Evolutionary conservation across 2,113 vertebrate species (phyloP).

Genomic region (Onychorhynchus coronatus): DNA sequence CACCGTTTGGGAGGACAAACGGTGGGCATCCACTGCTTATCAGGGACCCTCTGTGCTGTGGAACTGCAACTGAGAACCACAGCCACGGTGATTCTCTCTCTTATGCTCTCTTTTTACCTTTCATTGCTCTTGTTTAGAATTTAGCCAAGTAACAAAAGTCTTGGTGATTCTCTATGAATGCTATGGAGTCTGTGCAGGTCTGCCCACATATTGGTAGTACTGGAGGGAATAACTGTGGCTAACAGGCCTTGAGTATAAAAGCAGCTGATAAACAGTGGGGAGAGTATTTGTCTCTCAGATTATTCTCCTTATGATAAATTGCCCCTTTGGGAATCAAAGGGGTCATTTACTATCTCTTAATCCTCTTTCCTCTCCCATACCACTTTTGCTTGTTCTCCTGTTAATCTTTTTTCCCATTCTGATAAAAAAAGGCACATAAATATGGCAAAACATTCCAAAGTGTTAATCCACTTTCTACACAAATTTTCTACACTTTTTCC

Average conservation of each 20-base stretch:
- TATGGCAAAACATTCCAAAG: not conserved
- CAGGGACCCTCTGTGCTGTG: not conserved
- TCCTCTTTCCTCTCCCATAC: not conserved
- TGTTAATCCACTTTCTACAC: not conserved
- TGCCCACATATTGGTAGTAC: not conserved
- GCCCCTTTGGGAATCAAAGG: not conserved
- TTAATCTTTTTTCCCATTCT: not conserved
- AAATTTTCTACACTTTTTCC: not conserved
- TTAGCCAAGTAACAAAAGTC: not conserved
- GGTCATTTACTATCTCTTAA: not conserved
- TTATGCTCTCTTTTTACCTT: not conserved
- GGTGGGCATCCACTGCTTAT: not conserved
- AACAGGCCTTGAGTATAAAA: not conserved
- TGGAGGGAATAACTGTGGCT: not conserved
- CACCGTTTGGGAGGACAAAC: accelerated
- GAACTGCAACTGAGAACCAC: not conserved
- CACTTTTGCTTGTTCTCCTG: not conserved
- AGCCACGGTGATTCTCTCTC: no score
- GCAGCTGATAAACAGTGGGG: not conserved
- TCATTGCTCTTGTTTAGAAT: not conserved
- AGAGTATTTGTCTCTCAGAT: not conserved
- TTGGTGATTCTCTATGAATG: not conserved
- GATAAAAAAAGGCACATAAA: not conserved
- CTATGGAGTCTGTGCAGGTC: not conserved
- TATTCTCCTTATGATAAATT: not conserved